phyloP scores from a whole-genome alignment of 2,888 invertebrate genomes.

The Campoletis raptor region DNA sequence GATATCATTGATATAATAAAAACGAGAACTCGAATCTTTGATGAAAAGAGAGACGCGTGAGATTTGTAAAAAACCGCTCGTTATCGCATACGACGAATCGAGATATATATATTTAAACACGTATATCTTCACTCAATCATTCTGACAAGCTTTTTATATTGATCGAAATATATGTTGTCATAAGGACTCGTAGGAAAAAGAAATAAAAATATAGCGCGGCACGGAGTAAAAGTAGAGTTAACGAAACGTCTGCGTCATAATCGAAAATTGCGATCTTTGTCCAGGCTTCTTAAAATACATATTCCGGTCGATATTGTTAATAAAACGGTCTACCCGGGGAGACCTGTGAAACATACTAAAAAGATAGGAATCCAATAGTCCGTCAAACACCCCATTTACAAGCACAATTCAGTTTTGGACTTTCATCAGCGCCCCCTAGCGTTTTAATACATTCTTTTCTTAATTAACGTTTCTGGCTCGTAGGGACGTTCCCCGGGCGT shows the following conservation, averaged over 20 bases:
- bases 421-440: not conserved
- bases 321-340: slow-evolving; percentile 19
- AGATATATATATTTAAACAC: not conserved
- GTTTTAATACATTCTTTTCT: not conserved
- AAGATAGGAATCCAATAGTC: not conserved
- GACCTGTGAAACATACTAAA: not conserved
- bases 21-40: not conserved
- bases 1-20: slow-evolving; percentile 34
- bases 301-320: slow-evolving; percentile 64
- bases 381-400: not conserved
- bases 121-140: not conserved
- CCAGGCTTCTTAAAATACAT: slow-evolving; percentile 53
- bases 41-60: slow-evolving; percentile 4
- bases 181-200: not conserved
- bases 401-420: not conserved
- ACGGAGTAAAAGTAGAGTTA: not conserved
- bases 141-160: not conserved
- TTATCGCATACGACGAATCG: not conserved
- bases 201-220: not conserved
- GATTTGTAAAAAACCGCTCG: not conserved
- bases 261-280: slow-evolving; percentile 44
- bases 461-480: not conserved
- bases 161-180: not conserved
- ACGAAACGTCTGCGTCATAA: not conserved
- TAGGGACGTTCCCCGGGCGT: not conserved